Evolutionary conservation across 2,888 invertebrate species (phyloP), one percentile per base, ranked within the genome.

Genomic region (Bembecia ichneumoniformis): DNA sequence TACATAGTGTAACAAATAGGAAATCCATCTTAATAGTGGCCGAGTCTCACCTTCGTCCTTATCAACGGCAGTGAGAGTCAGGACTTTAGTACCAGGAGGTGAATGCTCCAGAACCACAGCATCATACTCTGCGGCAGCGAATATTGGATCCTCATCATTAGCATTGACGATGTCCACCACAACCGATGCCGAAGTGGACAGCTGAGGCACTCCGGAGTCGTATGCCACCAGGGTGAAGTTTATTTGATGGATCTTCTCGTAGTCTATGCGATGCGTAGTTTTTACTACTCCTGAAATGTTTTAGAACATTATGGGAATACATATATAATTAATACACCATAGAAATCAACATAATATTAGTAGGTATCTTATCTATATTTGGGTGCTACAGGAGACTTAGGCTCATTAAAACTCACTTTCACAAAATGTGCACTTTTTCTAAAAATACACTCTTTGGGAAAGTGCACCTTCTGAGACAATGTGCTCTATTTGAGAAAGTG

Each of bases 101-200:
- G 94, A 89, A 66, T 96, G 95, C 74, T 97, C 96, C 1, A 90
- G 82, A 1, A 96, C 89, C 0, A 89, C 89, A 0, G 92, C 93
- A 49, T 91, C 90, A 66, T 96, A 96, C 5, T 82, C 77, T 14
- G 81, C 77, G 53, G 90, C 88, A 0, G 88, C 87, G 72, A 97
- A 97, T 47, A 88, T 86, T 0, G 97, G 97, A 66, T 93, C 92
- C 67, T 96, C 95, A 64, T 97, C 97, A 62, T 98, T 97, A 0
- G 95, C 90, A 68, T 97, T 97, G 35, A 91, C 84, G 2, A 46
- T 14, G n/a, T 91, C 90, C 0, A 97, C 94, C 4, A 89, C 88
- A 0, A 98, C 91, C 4, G 91, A 89, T 0, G 96, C 96, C 0
- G 92, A 89, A 0, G 95, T 89, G 3, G 94, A 93, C 46, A 95